phyloP scores from a whole-genome alignment of 2,113 vertebrate genomes.

The Pampusana beccarii region DNA sequence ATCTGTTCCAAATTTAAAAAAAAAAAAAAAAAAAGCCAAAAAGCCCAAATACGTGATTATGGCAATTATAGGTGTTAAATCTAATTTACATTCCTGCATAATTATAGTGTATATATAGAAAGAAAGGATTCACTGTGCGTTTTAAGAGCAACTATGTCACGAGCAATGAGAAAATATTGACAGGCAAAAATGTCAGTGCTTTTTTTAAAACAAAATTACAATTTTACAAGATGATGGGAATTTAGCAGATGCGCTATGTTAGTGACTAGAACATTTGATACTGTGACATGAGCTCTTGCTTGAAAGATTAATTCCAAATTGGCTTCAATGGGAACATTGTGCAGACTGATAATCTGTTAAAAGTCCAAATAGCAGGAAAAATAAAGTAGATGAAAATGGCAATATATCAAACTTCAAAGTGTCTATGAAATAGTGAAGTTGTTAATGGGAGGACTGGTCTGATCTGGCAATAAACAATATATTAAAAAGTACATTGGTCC shows the following conservation, averaged over 20 bases:
- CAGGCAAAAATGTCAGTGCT: conserved; percentile 62
- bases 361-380: background rate
- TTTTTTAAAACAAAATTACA: conserved; percentile 46
- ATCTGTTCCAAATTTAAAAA: background rate
- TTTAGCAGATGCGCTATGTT: conserved; percentile 28
- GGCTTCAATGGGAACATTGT: background rate
- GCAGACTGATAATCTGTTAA: background rate
- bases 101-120: background rate
- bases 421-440: background rate
- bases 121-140: conserved; percentile 21
- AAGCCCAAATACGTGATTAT: background rate
- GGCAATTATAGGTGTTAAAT: conserved; percentile 21
- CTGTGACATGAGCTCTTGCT: conserved; percentile 12
- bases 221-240: background rate
- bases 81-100: conserved; percentile 50
- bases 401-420: background rate
- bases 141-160: conserved; percentile 52
- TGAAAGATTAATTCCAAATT: conserved; percentile 19
- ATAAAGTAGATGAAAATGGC: background rate
- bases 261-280: conserved; percentile 35
- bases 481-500: background rate
- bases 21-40: background rate
- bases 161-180: conserved; percentile 57
- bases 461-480: background rate
- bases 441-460: background rate